Evolutionary conservation across 2,888 invertebrate species (phyloP), one percentile per base, ranked within the genome.

Genomic region (Petrophora chlorosata): DNA sequence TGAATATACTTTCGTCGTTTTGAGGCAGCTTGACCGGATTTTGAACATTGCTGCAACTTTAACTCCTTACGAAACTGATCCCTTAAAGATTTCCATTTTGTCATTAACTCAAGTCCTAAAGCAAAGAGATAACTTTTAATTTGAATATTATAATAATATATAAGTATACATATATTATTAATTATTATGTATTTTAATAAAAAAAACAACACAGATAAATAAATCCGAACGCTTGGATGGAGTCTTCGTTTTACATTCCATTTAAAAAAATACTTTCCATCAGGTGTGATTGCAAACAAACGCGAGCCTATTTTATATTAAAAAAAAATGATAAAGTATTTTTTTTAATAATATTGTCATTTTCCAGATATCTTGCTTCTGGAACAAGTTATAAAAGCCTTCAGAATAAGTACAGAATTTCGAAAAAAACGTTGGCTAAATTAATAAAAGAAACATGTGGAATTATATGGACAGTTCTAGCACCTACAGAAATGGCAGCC

Each of bases 1-100:
- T 60, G 44, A 39, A 60, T 54, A 58, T 53, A 53, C 46, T 57
- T 60, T 58, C 50, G 53, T 57, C 55, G 17, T 41, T 28, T 42
- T 17, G 60, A 12, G 53, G 53, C 56, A 45, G 56, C 53, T 53
- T 53, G 51, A 47, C 53, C 53, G 46, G 56, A 56, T 53, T 53
- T 50, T 53, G 49, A 53, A 47, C 50, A 47, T 53, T 50, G 53
- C 50, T 56, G 53, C 46, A 56, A 56, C 46, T 53, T 56, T 53
- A 53, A 48, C 45, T 56, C 48, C 46, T 56, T 50, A 51, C 43
- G 40, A 51, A 50, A 56, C 12, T 44, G 46, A 56, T 56, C 52
- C 45, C 52, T 48, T 56, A 49, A 45, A 45, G 52, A 53, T 49
- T 56, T 56, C 55, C 55, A 56, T 52, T 55, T 52, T 52, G 40